Conservation (phyloP, 2,797 vertebrate species). For the Poeciliopsis presidionis region DNA sequence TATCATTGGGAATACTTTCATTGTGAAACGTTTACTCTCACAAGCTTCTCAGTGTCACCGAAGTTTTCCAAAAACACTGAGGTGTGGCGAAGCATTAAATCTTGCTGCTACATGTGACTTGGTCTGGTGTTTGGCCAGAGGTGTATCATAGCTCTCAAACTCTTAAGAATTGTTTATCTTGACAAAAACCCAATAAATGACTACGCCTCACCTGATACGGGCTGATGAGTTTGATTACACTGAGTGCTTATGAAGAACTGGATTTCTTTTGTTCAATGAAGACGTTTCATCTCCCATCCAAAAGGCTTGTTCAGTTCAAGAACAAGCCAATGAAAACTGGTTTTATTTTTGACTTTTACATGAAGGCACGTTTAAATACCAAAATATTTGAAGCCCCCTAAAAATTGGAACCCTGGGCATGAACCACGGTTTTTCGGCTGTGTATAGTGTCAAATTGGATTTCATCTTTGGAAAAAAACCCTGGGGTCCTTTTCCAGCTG, state of each 20-base stretch:
- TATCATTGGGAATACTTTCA: neutral
- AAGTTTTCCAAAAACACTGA: neutral
- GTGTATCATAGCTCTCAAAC: neutral
- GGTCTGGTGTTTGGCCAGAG: neutral
- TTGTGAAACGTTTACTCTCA: neutral
- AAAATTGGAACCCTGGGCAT: neutral
- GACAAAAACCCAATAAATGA: neutral
- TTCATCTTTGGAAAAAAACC: constrained; percentile 11
- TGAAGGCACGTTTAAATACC: neutral
- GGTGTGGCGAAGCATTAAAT: neutral
- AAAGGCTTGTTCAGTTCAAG: neutral
- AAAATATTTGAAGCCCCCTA: neutral
- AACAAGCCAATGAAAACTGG: neutral
- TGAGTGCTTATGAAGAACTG: neutral
- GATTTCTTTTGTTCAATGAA: neutral
- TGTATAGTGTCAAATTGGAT: neutral
- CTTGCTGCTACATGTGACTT: neutral
- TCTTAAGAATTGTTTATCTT: neutral
- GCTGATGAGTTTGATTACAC: neutral
- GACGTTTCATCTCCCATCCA: neutral
- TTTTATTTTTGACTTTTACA: neutral
- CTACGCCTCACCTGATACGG: neutral
- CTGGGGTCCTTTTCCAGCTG: neutral
- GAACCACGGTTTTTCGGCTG: neutral
- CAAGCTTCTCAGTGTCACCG: neutral